Conservation (phyloP, 2,113 vertebrate species). For the Numenius arquata region DNA sequence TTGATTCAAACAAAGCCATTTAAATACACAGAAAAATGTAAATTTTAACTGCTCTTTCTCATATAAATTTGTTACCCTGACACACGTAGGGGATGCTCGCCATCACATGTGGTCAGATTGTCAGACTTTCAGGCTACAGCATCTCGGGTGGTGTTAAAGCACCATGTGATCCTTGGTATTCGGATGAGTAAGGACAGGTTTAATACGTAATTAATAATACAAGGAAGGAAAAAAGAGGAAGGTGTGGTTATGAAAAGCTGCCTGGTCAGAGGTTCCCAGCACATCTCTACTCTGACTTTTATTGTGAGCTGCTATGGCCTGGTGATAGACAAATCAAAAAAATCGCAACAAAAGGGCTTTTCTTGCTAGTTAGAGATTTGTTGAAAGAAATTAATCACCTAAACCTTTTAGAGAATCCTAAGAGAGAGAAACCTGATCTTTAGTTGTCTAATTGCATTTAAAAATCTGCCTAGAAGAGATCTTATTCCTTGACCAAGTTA, state of each 20-base stretch:
- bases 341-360: not conserved
- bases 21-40: not conserved
- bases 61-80: not conserved
- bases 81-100: accelerated
- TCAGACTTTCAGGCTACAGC: not conserved
- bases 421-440: not conserved
- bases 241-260: not conserved
- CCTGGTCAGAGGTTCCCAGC: not conserved
- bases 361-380: not conserved
- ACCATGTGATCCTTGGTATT: not conserved
- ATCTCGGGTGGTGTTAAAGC: not conserved
- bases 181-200: not conserved
- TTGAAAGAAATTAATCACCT: not conserved
- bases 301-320: not conserved
- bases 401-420: not conserved
- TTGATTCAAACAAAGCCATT: not conserved
- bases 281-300: not conserved
- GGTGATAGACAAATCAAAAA: not conserved
- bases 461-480: not conserved
- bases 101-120: not conserved
- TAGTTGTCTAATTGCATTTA: not conserved
- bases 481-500: not conserved
- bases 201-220: not conserved
- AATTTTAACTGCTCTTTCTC: not conserved
- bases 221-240: not conserved